Evolutionary conservation across 2,888 invertebrate species (phyloP).

Genomic region (Mythimna loreyi): DNA sequence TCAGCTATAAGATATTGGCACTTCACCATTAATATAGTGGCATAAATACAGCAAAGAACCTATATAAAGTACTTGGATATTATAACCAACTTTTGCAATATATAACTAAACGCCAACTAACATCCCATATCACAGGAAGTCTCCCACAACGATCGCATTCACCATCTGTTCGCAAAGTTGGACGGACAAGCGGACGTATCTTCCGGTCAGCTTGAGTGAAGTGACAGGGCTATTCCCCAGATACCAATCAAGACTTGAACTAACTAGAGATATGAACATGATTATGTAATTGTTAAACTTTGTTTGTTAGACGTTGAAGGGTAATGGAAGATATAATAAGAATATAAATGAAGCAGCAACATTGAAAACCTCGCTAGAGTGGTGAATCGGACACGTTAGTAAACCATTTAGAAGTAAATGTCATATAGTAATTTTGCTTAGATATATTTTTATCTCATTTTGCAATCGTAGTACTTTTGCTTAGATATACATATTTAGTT

Average conservation of each 20-base stretch:
- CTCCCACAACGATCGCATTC: slow-evolving; percentile 31
- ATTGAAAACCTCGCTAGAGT: background rate
- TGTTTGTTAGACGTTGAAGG: background rate
- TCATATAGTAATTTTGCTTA: background rate
- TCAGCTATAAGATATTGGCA: too few species aligned
- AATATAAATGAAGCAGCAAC: too few species aligned
- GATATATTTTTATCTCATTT: too few species aligned
- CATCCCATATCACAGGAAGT: slow-evolving; percentile 22
- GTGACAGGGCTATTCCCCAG: slow-evolving; percentile 60
- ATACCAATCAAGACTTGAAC: slow-evolving; percentile 46
- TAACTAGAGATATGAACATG: slow-evolving; percentile 22
- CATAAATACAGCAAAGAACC: background rate
- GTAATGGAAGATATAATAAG: too few species aligned
- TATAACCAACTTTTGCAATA: slow-evolving; percentile 34
- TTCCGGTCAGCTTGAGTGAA: slow-evolving; percentile 53
- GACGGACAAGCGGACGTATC: slow-evolving; percentile 56
- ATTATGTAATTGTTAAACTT: slow-evolving; percentile 18
- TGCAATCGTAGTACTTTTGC: too few species aligned
- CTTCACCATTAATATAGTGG: too few species aligned
- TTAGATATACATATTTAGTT: too few species aligned
- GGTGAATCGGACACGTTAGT: background rate
- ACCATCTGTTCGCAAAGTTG: slow-evolving; percentile 56
- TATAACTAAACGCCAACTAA: slow-evolving; percentile 16
- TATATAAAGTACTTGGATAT: slow-evolving; percentile 3
- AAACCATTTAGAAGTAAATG: background rate